Conservation (phyloP, 1,140 invertebrate genomes). For the Myzus persicae region DNA sequence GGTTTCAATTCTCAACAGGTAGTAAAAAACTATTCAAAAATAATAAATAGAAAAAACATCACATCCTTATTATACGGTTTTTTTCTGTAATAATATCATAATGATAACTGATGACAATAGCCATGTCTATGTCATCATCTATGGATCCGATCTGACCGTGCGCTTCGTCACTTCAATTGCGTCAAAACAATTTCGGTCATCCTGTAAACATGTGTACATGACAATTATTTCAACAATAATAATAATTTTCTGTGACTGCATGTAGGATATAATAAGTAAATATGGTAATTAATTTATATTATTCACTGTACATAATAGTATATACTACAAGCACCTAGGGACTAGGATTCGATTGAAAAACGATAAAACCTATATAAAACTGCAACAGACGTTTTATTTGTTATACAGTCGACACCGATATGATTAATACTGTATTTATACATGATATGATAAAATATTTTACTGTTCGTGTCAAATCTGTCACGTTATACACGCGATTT, state of each 20-base stretch:
- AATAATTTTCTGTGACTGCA: neutral
- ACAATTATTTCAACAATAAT: too few species aligned
- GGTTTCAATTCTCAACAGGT: neutral
- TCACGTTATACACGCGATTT: neutral
- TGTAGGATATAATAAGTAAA: neutral
- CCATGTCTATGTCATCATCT: neutral
- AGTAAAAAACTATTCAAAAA: neutral
- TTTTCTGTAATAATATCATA: neutral
- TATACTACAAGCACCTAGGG: too few species aligned
- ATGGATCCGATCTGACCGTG: neutral
- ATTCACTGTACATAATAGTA: neutral
- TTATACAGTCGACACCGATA: neutral
- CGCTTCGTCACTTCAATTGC: neutral
- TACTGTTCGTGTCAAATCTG: too few species aligned
- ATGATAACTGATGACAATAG: neutral
- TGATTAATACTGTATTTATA: neutral
- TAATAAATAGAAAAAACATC: neutral
- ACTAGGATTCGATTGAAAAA: neutral
- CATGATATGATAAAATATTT: neutral
- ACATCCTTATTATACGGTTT: neutral
- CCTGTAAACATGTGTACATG: neutral
- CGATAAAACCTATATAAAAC: neutral
- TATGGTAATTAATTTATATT: neutral
- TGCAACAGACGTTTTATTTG: neutral
- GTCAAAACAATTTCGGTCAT: neutral